A percentile compares a stretch with the other conserved stretches of the same genome.
phyloP scores from a whole-genome alignment of 2,113 vertebrate species.

The Tapirus terrestris region DNA sequence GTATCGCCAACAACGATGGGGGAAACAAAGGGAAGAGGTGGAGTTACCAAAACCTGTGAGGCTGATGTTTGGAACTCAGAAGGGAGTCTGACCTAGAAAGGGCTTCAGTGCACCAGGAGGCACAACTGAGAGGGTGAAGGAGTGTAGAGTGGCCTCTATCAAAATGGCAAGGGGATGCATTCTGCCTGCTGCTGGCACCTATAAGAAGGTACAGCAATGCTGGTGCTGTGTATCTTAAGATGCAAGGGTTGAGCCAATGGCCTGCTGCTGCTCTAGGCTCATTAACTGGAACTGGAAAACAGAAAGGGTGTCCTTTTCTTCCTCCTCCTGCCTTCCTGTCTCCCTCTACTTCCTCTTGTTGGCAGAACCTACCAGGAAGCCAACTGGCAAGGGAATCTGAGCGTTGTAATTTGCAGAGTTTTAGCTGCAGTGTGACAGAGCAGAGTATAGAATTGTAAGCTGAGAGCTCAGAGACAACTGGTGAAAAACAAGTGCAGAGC shows the following conservation, averaged over 20 bases:
- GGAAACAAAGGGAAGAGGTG: background rate
- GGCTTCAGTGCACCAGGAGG: background rate
- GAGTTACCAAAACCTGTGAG: background rate
- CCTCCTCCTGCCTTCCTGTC: background rate
- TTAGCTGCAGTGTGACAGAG: background rate
- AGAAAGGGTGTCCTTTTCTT: background rate
- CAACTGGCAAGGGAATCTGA: background rate
- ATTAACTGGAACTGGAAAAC: background rate
- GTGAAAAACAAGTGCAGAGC: background rate
- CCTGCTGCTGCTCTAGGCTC: background rate
- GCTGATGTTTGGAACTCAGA: background rate
- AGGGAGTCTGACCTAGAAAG: background rate
- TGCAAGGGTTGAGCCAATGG: background rate
- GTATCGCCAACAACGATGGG: rapidly evolving
- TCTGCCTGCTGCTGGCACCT: background rate
- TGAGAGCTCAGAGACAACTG: background rate
- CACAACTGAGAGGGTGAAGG: background rate
- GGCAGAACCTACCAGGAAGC: background rate
- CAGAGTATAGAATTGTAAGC: background rate
- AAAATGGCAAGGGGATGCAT: background rate
- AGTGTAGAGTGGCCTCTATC: background rate
- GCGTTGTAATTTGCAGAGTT: background rate
- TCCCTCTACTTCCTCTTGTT: background rate
- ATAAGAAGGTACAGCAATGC: background rate
- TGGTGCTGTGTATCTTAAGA: rapidly evolving